These are phyloP conservation scores for Linepithema humile DNA, from an alignment of 1,140 invertebrate genomes.

Conservation along the genomic window DNA sequence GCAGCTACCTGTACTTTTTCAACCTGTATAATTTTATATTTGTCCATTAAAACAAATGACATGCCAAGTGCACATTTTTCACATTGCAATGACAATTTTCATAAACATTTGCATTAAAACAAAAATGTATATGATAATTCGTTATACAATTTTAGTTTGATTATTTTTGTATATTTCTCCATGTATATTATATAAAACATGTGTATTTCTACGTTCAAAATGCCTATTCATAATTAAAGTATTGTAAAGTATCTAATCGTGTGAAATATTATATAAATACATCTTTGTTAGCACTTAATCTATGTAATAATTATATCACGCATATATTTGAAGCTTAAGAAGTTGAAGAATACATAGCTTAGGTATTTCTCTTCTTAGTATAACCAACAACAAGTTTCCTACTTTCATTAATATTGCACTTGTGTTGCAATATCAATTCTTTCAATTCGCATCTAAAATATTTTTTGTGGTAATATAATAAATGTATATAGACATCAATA, in stretches of 20 bases:
- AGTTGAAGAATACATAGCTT: background rate
- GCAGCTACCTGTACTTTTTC: constrained; percentile 2
- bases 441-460: background rate
- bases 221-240: background rate
- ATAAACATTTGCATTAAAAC: background rate
- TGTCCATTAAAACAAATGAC: constrained; percentile 4
- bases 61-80: constrained; percentile 5
- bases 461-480: background rate
- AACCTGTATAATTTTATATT: background rate
- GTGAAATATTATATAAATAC: background rate
- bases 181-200: background rate
- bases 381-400: background rate
- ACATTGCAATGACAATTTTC: background rate
- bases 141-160: background rate
- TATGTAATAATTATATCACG: constrained; percentile 2
- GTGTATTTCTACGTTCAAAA: background rate
- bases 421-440: background rate
- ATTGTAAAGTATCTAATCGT: background rate
- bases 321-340: background rate
- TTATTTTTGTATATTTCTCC: background rate
- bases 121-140: background rate
- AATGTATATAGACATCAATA: background rate
- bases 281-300: constrained; percentile 7
- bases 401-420: background rate
- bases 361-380: background rate